phyloP scores from a whole-genome alignment of 2,888 invertebrate genomes.

The Erynnis tages region DNA sequence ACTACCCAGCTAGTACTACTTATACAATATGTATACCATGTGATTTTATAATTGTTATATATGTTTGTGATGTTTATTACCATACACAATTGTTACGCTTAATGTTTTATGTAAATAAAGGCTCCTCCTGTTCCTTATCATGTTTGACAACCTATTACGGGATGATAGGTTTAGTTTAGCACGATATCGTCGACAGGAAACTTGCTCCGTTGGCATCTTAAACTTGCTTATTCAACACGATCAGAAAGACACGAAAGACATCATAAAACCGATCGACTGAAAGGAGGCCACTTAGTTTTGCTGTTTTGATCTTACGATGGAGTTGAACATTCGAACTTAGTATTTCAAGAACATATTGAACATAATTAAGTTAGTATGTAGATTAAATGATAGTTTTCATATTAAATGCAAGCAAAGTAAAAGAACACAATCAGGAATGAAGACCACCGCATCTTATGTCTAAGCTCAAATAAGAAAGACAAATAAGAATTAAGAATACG shows the following conservation, averaged over 20 bases:
- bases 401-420: no score
- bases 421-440: no score
- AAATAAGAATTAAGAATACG: no score
- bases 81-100: constrained; percentile 40
- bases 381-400: no score
- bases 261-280: constrained; percentile 16
- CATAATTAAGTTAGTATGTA: not conserved
- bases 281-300: constrained; percentile 6
- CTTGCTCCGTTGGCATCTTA: constrained; percentile 10
- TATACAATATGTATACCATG: constrained; percentile 36
- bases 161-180: not conserved
- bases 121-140: not conserved
- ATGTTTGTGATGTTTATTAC: constrained; percentile 39
- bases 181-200: constrained; percentile 8
- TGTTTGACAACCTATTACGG: constrained; percentile 23
- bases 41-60: constrained; percentile 38
- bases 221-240: constrained; percentile 15
- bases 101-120: not conserved
- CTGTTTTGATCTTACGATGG: constrained; percentile 3
- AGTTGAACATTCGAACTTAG: not conserved
- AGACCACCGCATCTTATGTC: no score
- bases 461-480: no score
- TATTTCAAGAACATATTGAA: not conserved
- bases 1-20: constrained; percentile 15
- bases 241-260: constrained; percentile 5